Conservation (phyloP, 2,113 vertebrate genomes). For the Melozone crissalis region DNA sequence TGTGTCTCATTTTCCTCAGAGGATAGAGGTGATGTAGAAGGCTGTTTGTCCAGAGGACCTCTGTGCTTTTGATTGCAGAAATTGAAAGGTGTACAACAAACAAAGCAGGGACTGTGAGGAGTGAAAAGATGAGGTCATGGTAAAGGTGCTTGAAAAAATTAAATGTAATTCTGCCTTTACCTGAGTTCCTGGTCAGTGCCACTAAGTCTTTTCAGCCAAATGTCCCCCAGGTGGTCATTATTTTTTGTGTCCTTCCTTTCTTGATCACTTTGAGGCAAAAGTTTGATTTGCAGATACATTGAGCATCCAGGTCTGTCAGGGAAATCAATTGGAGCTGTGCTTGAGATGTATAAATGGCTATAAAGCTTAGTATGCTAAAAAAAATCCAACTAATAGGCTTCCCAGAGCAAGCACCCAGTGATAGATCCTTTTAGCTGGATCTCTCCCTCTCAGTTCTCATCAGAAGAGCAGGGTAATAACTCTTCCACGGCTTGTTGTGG, state of each 20-base stretch:
- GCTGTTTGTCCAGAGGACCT: slow-evolving; percentile 17
- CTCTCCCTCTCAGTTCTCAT: background rate
- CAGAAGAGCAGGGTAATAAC: background rate
- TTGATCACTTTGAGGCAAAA: background rate
- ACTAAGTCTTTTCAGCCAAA: background rate
- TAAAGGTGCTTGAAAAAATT: background rate
- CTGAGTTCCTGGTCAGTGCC: background rate
- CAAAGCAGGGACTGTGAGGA: background rate
- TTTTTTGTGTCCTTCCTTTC: background rate
- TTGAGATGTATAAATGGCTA: background rate
- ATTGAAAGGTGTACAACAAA: background rate
- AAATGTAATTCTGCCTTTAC: background rate
- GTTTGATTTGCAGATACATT: background rate
- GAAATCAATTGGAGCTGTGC: background rate
- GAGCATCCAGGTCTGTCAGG: background rate
- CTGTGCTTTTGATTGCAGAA: background rate
- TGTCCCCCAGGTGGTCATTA: background rate
- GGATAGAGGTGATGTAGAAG: slow-evolving; percentile 8
- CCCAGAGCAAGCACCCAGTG: background rate
- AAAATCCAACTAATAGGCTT: background rate
- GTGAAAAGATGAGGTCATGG: background rate
- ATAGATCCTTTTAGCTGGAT: slow-evolving; percentile 28
- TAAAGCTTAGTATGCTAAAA: background rate
- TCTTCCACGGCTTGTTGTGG: background rate
- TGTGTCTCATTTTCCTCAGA: slow-evolving; percentile 29